Conservation (phyloP, 2,797 vertebrate genomes). For the Thaleichthys pacificus region DNA sequence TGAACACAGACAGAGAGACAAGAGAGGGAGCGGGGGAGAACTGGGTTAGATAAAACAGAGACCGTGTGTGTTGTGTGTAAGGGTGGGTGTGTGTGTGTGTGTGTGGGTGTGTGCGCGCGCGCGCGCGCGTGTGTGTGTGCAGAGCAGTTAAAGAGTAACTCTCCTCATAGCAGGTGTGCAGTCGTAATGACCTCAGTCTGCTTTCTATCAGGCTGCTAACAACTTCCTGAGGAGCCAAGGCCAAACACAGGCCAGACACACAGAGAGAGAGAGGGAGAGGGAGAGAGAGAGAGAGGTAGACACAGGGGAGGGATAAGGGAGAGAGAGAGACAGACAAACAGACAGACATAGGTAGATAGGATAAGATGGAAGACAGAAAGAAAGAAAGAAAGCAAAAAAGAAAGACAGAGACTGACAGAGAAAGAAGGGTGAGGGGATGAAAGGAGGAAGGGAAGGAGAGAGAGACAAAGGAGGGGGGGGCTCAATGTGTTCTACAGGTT, state of each 20-base stretch:
- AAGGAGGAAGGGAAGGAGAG: constrained; percentile 4
- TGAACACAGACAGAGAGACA: constrained; percentile 49
- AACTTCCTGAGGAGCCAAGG: constrained; percentile 70
- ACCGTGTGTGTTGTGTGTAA: constrained; percentile 1
- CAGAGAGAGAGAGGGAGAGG: constrained; percentile 24
- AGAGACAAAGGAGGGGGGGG: neutral
- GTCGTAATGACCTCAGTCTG: constrained; percentile 66
- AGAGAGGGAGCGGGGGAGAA: constrained; percentile 56
- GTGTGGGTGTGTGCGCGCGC: constrained; percentile 14
- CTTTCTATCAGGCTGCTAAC: constrained; percentile 67
- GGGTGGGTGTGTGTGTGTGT: constrained; percentile 14
- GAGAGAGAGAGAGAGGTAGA: neutral
- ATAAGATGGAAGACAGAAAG: constrained; percentile 26
- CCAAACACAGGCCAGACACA: constrained; percentile 62
- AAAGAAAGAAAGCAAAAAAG: constrained; percentile 15
- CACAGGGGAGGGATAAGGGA: neutral
- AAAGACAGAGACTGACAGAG: constrained; percentile 41
- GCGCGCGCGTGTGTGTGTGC: constrained; percentile 43
- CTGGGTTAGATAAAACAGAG: constrained; percentile 37
- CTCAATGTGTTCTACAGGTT: constrained; percentile 15
- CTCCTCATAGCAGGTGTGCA: constrained; percentile 70
- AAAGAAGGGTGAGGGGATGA: constrained; percentile 15
- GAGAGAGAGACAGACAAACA: constrained; percentile 35
- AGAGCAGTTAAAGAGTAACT: constrained; percentile 74
- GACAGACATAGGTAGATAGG: constrained; percentile 41